Conservation (phyloP, 2,797 vertebrate species). For the Martes flavigula region DNA sequence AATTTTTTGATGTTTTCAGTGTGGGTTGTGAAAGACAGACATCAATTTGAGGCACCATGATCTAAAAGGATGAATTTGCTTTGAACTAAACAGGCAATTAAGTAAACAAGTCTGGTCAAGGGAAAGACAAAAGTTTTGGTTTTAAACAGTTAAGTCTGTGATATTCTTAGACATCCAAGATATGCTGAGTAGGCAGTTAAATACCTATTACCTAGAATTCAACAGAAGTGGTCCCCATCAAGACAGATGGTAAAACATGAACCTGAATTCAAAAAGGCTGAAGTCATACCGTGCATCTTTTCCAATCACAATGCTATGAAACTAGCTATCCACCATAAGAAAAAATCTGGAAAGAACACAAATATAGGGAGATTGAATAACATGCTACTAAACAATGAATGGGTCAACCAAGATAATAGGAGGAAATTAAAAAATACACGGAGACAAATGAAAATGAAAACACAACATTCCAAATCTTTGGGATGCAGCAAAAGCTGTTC, state of each 20-base stretch:
- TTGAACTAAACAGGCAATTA: background rate
- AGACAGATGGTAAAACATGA: background rate
- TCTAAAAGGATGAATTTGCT: background rate
- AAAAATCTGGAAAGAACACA: background rate
- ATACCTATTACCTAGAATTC: background rate
- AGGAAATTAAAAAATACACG: background rate
- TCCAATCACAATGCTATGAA: background rate
- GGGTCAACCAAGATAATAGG: background rate
- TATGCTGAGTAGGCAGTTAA: background rate
- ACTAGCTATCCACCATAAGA: background rate
- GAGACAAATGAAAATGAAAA: background rate
- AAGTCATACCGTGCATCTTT: background rate
- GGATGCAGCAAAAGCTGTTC: background rate
- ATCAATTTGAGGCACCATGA: background rate
- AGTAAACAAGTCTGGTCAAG: background rate
- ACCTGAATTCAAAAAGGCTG: background rate
- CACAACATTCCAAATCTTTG: background rate
- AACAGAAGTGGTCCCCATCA: background rate
- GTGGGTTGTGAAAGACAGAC: background rate
- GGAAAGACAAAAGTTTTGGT: background rate
- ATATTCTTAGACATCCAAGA: background rate
- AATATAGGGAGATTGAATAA: background rate
- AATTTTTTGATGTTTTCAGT: background rate
- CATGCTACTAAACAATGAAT: background rate
- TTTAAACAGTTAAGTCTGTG: background rate